These are phyloP conservation scores for Drosophila ezoana DNA, from an alignment of 2,888 invertebrate species.

Conservation along the genomic window DNA sequence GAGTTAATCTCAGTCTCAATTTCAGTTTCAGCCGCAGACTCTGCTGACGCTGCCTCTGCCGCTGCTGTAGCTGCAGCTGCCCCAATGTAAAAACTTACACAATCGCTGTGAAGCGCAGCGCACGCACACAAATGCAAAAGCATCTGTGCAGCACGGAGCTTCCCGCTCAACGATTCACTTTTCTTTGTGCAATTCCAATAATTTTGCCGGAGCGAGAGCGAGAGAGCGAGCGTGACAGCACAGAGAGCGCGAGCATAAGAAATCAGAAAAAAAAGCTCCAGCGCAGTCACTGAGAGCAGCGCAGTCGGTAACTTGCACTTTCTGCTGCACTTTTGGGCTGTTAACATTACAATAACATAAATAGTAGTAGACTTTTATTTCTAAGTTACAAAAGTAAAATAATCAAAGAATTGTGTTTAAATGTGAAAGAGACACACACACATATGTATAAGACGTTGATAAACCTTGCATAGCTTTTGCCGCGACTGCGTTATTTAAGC, in stretches of 20 bases:
- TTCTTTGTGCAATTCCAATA: conserved; percentile 80
- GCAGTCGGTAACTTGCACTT: conserved; percentile 65
- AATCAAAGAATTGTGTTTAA: background rate
- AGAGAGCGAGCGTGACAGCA: conserved; percentile 7
- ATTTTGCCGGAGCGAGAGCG: conserved; percentile 44
- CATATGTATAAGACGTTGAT: background rate
- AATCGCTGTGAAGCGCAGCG: conserved; percentile 52
- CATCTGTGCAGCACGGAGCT: conserved; percentile 40
- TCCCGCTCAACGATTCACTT: conserved; percentile 74
- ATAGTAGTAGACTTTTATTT: conserved; percentile 64
- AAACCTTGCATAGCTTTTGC: background rate
- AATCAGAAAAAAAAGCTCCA: conserved; percentile 43
- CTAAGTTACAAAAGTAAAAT: background rate
- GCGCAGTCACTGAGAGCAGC: conserved; percentile 38
- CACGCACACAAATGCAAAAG: conserved; percentile 40
- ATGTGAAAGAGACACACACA: background rate
- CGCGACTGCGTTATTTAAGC: background rate
- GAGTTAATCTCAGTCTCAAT: conserved; percentile 63
- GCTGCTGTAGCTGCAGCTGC: conserved; percentile 5
- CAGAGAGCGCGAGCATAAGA: conserved; percentile 44
- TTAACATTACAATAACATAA: conserved; percentile 25
- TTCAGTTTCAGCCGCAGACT: conserved; percentile 53
- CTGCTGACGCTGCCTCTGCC: conserved; percentile 27
- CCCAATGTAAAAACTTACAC: conserved; percentile 75
- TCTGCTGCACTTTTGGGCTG: conserved; percentile 58